phyloP scores from a whole-genome alignment of 2,888 invertebrate genomes.

The Ectropis crepuscularia region DNA sequence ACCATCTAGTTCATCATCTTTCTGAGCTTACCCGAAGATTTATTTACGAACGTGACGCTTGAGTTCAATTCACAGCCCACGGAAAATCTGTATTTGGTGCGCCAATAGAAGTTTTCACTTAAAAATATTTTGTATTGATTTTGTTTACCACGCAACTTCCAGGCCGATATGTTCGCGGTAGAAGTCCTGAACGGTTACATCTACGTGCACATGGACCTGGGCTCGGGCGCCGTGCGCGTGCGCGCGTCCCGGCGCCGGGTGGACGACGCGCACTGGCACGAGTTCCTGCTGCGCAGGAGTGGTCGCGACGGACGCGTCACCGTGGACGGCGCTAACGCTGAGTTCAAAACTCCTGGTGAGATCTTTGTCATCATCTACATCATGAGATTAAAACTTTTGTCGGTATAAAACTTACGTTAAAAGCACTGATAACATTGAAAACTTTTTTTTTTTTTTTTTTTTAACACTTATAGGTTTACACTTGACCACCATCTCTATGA shows the following conservation, averaged over 20 bases:
- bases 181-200: constrained; percentile 97
- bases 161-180: constrained; percentile 96
- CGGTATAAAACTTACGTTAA: background rate
- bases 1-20: too few relatives aligned
- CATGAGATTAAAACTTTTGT: background rate
- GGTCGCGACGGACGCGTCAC: constrained; percentile 94
- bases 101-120: too few relatives aligned
- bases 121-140: too few relatives aligned
- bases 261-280: constrained; percentile 97
- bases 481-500: too few relatives aligned
- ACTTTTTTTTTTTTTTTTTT: too few relatives aligned
- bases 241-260: constrained; percentile 92
- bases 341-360: constrained; percentile 93
- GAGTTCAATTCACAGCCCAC: too few relatives aligned
- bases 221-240: constrained; percentile 94
- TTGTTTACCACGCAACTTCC: constrained; percentile 37
- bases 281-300: constrained; percentile 92
- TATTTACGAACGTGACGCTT: too few relatives aligned
- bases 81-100: too few relatives aligned
- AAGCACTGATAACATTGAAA: background rate
- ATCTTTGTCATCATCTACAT: too few relatives aligned
- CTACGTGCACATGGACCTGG: constrained; percentile 96
- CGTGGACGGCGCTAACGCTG: constrained; percentile 95
- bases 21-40: too few relatives aligned
- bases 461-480: too few relatives aligned